A percentile compares a stretch with the other conserved stretches of the same genome.
Evolutionary conservation across 2,797 vertebrate genomes (phyloP).

Genomic region (Limosa lapponica): DNA sequence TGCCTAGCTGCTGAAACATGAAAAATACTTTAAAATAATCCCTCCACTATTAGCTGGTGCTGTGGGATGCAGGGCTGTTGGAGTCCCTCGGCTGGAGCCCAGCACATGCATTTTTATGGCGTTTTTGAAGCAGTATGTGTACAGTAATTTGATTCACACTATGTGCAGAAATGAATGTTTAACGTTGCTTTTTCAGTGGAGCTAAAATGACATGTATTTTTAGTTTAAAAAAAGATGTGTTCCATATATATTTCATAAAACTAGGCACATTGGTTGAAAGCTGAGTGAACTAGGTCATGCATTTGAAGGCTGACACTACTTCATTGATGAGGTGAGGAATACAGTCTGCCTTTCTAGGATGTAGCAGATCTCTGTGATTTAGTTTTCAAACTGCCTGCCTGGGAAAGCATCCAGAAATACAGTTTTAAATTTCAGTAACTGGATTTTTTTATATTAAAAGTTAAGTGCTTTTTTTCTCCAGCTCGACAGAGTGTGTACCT

Average conservation of each 20-base stretch:
- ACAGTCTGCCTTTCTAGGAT: conserved; percentile 20
- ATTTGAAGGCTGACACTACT: conserved; percentile 46
- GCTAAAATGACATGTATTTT: conserved; percentile 50
- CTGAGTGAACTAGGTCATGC: conserved; percentile 41
- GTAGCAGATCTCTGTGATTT: conserved; percentile 34
- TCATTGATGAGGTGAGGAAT: conserved; percentile 50
- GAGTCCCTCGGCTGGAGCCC: neutral
- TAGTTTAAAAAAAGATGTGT: neutral
- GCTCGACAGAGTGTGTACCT: neutral
- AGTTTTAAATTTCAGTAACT: conserved; percentile 27
- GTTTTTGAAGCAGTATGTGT: conserved; percentile 2
- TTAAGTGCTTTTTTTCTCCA: neutral
- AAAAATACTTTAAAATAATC: neutral
- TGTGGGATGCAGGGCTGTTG: neutral
- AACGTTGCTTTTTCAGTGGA: conserved; percentile 51
- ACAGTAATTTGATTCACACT: conserved; percentile 37
- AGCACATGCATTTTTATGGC: neutral
- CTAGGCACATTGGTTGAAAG: conserved; percentile 27
- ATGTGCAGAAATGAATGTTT: conserved; percentile 54
- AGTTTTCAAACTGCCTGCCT: conserved; percentile 9
- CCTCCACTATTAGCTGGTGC: neutral
- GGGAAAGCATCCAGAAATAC: conserved; percentile 36
- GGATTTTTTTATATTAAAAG: neutral
- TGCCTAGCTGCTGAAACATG: conserved; percentile 8
- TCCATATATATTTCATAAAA: conserved; percentile 60